Base-by-base conservation (phyloP, 2,797 vertebrate species). In the Ceyx erithaca region DNA sequence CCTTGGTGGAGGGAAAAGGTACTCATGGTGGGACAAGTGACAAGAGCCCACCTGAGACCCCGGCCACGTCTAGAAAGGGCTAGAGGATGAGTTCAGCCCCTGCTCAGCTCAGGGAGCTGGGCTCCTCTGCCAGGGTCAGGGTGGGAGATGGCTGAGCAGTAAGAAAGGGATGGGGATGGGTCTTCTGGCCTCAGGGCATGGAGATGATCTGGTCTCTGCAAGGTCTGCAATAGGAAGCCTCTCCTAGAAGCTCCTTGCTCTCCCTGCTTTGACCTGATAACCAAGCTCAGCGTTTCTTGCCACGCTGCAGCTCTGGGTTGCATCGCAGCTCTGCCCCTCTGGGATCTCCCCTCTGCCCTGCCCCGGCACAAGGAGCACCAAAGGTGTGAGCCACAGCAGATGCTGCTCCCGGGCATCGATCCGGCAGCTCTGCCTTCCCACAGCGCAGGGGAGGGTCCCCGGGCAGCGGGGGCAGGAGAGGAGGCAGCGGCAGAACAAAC, bases 1-100 rank as follows among this genome's bases (percentile, higher is more conserved):
- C 33, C 61, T n/a, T 1, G 22, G 7, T 17, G 30, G 33, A 40
- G 43, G 31, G 2, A 19, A 54, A 85, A 41, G 37, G 20, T 46
- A 1, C 21, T 48, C 0, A 0, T 10, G 2, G 54, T 18, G 59
- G 30, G 35, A 7, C 5, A 2, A 41, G 35, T 9, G 28, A n/a
- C n/a, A n/a, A 5, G 58, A 72, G 59, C 21, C 77, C 8, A 4
- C 16, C 5, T 1, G 61, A 80, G 26, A 10, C 33, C 21, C n/a
- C 2, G 18, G 40, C 7, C 51, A 28, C 6, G 3, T 0, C 20
- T 10, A 4, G 28, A 35, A 37, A 21, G 1, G 17, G 15, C 26
- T 72, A 30, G 20, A 18, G 41, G 23, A 17, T 0, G 14, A 30
- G 9, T 2, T 55, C 31, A 3, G 1, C 16, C 48, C 21, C 54